Base-by-base conservation (phyloP, 1,140 invertebrate genomes). In the Macrobrachium rosenbergii region DNA sequence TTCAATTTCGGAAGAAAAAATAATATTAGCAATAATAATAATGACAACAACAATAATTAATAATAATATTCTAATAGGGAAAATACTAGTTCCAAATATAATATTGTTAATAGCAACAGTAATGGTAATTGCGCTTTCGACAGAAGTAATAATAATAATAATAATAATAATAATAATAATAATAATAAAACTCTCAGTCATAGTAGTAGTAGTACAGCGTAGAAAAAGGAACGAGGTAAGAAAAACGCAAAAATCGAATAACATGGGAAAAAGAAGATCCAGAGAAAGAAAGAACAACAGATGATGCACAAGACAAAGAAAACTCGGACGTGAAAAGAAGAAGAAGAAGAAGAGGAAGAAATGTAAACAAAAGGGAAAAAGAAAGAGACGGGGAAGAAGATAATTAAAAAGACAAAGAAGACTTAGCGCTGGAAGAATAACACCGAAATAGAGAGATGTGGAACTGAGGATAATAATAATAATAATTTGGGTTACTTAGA, bases 111-210 rank as follows among this genome's bases (percentile, higher is more conserved):
- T 17, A 69, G 28, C 7, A 69, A 17, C 28, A 69, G 2, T 17
- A 69, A 17, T 64, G 21, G 21, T 5, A 64, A 64, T 5, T 19
- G 21, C 21, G 5, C 14, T 21, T 37, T 37, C 21, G 43, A 21
- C 21, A 73, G 43, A 16, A 73, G 21, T 21, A 73, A 73, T 21
- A 73, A 21, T 73, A 21, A 73, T 73, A 73, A 17, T 73, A 73
- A n/a, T 17, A 73, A 73, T 14, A 21, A 73, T 21, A 73, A 19
- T 21, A 73, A 21, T 21, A 73, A 21, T 37, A 37, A 37, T 37
- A 37, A 37, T 37, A 37, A 37, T 37, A 37, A 37, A 37, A 37
- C 28, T 37, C 28, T 37, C 52, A 52, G 52, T 52, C 8, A 52
- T 52, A 52, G 12, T 12, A 52, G 52, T 3, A 59, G 62, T 79